These are phyloP conservation scores for Triplophysa yarkandensis DNA, from an alignment of 2,797 vertebrate species.

Conservation along the genomic window DNA sequence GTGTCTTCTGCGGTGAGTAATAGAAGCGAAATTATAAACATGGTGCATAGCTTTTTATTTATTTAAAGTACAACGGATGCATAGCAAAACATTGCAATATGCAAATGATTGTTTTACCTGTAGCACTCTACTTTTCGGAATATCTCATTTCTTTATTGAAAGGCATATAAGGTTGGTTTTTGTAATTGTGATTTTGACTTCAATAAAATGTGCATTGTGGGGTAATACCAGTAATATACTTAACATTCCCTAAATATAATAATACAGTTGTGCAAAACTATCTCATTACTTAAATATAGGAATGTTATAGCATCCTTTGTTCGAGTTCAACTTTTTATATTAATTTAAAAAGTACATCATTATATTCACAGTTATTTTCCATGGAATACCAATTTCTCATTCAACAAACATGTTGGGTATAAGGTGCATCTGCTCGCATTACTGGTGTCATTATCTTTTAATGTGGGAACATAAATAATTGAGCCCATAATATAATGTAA, in stretches of 20 bases:
- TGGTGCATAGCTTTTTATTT: background rate
- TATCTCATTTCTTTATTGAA: background rate
- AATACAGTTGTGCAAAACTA: background rate
- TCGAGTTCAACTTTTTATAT: background rate
- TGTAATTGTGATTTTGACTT: background rate
- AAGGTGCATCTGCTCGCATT: slow-evolving; percentile 34
- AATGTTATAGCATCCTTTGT: background rate
- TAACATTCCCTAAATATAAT: background rate
- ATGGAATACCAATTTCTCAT: slow-evolving; percentile 3
- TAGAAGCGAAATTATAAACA: background rate
- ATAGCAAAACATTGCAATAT: background rate
- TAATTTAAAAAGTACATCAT: background rate
- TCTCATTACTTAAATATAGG: background rate
- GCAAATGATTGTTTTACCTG: background rate
- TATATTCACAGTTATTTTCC: background rate
- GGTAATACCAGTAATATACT: background rate
- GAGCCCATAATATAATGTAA: slow-evolving; percentile 17
- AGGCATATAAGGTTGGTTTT: background rate
- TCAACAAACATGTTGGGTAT: background rate
- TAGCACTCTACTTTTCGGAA: background rate
- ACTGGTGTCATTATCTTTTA: slow-evolving; percentile 32
- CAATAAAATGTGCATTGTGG: background rate
- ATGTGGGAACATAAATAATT: slow-evolving; percentile 32
- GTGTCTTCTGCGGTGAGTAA: background rate
- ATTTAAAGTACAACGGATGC: background rate